Evolutionary conservation across 2,888 invertebrate genomes (phyloP).

Genomic region (Itoplectis maculator): DNA sequence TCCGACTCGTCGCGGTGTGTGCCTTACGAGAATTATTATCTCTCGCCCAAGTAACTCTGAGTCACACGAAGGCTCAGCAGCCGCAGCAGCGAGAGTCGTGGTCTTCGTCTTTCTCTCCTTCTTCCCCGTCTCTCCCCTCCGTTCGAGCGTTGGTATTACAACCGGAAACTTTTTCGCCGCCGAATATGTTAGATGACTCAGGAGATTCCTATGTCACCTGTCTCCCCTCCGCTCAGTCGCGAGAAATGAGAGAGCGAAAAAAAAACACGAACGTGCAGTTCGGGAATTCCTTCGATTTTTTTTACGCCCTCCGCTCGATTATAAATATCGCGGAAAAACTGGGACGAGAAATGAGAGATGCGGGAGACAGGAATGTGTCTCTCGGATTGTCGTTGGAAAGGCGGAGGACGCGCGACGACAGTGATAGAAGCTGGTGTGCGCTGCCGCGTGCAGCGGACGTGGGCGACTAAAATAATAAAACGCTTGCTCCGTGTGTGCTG

Average conservation of each 20-base stretch:
- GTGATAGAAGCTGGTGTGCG: constrained; percentile 16
- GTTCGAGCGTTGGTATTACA: neutral
- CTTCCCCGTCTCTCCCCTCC: neutral
- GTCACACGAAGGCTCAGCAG: constrained; percentile 1
- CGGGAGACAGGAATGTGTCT: neutral
- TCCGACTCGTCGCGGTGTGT: neutral
- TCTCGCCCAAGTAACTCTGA: constrained; percentile 18
- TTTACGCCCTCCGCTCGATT: neutral
- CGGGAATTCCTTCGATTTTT: neutral
- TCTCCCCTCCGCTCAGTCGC: neutral
- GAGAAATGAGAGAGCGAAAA: neutral
- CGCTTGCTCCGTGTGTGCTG: no score
- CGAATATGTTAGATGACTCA: constrained; percentile 50
- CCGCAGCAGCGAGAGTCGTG: neutral
- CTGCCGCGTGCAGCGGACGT: constrained; percentile 36
- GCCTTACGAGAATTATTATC: neutral
- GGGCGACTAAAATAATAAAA: constrained; percentile 49
- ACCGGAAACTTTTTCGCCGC: constrained; percentile 14
- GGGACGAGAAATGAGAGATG: neutral
- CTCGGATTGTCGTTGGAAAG: neutral
- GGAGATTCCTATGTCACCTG: constrained; percentile 39
- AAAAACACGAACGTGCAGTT: neutral
- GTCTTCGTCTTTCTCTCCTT: neutral
- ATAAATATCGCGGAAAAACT: constrained; percentile 6
- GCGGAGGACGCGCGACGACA: constrained; percentile 4